Conservation (phyloP, 1,140 invertebrate species). For the Neelides sp. region DNA sequence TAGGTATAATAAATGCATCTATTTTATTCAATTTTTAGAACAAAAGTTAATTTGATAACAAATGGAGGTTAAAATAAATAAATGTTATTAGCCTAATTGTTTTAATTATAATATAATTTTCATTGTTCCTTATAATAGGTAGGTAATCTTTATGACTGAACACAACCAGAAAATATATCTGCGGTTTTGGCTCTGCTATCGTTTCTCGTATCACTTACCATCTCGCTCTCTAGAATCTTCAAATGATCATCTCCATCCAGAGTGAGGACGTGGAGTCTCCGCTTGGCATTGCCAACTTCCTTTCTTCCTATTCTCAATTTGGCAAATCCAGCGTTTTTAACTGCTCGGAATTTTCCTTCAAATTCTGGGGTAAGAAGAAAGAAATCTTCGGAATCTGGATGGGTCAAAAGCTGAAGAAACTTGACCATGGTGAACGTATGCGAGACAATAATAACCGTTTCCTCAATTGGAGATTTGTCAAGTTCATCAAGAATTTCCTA, state of each 20-base stretch:
- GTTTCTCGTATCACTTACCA: conserved; percentile 2
- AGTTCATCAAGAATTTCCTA: conserved; percentile 8
- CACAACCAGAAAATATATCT: conserved; percentile 9
- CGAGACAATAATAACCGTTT: conserved; percentile 9
- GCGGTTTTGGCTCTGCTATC: conserved; percentile 2
- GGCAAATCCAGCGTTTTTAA: conserved; percentile 12
- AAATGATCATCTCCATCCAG: conserved; percentile 13
- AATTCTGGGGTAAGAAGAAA: conserved; percentile 5
- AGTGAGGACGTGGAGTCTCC: conserved; percentile 2
- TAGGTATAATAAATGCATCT: too few relatives aligned
- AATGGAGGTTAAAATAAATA: too few relatives aligned
- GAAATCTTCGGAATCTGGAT: neutral
- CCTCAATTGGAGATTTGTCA: conserved; percentile 9
- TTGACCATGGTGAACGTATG: conserved; percentile 14
- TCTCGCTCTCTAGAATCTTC: neutral
- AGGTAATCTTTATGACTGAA: too few relatives aligned
- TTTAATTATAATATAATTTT: too few relatives aligned
- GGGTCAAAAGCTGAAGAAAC: conserved; percentile 7
- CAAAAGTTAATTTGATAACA: too few relatives aligned
- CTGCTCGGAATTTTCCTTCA: conserved; percentile 9
- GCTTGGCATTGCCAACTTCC: conserved; percentile 4
- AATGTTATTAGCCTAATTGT: too few relatives aligned
- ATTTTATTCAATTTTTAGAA: too few relatives aligned
- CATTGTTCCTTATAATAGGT: too few relatives aligned
- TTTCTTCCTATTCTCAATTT: conserved; percentile 8